Evolutionary conservation across 2,797 vertebrate species (phyloP), one percentile per base, ranked within the genome.

Genomic region (Parotocinclus haroldoi): DNA sequence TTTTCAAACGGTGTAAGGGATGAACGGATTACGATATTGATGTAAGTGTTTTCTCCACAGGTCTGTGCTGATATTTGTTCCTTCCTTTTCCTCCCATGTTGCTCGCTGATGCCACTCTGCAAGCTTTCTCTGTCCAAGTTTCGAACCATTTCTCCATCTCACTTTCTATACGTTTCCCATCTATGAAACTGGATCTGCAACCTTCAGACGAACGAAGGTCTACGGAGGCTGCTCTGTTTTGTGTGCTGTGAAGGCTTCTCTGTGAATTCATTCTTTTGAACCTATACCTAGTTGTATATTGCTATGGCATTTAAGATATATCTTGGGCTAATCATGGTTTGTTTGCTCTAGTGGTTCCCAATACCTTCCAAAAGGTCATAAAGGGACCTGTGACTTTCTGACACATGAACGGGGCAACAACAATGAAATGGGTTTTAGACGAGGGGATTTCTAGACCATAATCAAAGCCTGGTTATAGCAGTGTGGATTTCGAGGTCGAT

Each of bases 141-240:
- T 60, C 42, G 17, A 18, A 39, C 52, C 10, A 11, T 56, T 61
- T 72, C 66, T 74, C 66, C 64, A 70, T 71, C 61, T 68, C 66
- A 66, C 63, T 64, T 59, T 49, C 72, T 70, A 73, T 73, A 68
- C 81, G 75, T 3, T 42, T 9, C 4, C 56, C 36, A 57, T 19
- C 4, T 42, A 42, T 42, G 40, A 3, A 9, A 7, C 8, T 8
- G 40, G 40, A 42, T 42, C 3, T 11, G 8, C 1, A 9, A 42
- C 40, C 40, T 42, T 42, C 10, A 9, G 40, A 7, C 9, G 10
- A 7, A 9, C 4, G 40, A 61, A 48, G 66, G 50, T 18, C 13
- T 4, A 68, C 10, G 0, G 58, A 65, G 39, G 52, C 36, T 18
- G 51, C 52, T 9, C 3, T 42, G 40, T 9, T 3, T 42, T 56